These are phyloP conservation scores for Junonia oenone DNA, from an alignment of 2,888 invertebrate genomes.

Conservation along the genomic window DNA sequence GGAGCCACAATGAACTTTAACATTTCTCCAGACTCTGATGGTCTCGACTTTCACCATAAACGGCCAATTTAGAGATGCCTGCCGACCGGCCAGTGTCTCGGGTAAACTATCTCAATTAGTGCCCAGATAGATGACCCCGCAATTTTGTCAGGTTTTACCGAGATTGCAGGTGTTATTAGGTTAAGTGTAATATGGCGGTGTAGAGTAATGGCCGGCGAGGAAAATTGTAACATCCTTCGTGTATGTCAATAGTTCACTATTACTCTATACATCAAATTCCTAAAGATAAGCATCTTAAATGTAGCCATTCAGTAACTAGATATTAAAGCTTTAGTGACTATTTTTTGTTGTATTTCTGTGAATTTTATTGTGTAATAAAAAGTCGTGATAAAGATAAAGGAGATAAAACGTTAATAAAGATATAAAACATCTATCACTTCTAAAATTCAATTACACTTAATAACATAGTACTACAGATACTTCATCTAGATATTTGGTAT, in stretches of 20 bases:
- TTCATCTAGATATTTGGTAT: neutral
- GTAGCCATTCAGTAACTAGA: neutral
- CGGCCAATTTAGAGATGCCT: constrained; percentile 71
- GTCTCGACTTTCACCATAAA: constrained; percentile 73
- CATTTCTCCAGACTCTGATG: constrained; percentile 63
- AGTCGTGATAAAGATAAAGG: neutral
- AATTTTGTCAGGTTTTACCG: constrained; percentile 61
- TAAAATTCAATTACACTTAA: neutral
- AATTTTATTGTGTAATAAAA: neutral
- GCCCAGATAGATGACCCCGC: constrained; percentile 70
- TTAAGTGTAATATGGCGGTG: constrained; percentile 54
- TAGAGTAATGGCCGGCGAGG: constrained; percentile 40
- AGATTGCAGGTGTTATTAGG: constrained; percentile 61
- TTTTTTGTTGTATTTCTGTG: neutral
- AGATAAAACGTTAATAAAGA: neutral
- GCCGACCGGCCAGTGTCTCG: constrained; percentile 66
- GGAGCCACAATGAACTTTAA: constrained; percentile 63
- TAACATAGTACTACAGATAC: neutral
- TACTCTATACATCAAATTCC: neutral
- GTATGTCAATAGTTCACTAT: constrained; percentile 8
- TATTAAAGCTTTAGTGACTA: neutral
- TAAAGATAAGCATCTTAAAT: neutral
- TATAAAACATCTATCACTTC: neutral
- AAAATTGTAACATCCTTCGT: constrained; percentile 40
- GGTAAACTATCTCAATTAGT: constrained; percentile 77